These are phyloP conservation scores for Prietella phreatophila DNA, from an alignment of 2,113 vertebrate species.

Conservation along the genomic window DNA sequence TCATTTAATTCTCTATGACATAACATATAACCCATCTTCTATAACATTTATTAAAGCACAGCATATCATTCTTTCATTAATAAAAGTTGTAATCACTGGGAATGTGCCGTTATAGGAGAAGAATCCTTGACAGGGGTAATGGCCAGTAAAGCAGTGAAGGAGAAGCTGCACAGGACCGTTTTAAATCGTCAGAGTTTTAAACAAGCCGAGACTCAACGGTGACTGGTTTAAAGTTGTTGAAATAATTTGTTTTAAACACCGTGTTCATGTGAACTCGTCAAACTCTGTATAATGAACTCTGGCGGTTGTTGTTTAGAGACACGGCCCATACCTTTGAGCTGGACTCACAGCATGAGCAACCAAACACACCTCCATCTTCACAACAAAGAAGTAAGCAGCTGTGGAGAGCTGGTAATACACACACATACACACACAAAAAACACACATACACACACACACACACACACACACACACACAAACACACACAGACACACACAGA, in stretches of 20 bases:
- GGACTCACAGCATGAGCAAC: background rate
- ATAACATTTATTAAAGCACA: no score
- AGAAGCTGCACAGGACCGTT: background rate
- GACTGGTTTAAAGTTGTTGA: background rate
- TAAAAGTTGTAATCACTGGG: background rate
- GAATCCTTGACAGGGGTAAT: background rate
- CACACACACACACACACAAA: background rate
- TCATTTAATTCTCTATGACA: no score
- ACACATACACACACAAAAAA: background rate
- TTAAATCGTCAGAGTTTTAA: background rate
- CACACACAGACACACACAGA: no score
- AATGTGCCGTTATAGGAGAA: background rate
- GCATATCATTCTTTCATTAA: background rate
- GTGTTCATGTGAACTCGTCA: background rate
- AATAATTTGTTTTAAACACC: background rate
- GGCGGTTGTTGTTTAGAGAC: background rate
- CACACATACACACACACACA: background rate
- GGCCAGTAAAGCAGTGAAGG: slow-evolving; percentile 3
- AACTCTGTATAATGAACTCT: background rate
- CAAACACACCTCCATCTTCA: background rate
- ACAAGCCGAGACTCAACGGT: background rate
- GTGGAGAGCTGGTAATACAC: background rate
- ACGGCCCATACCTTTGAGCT: background rate
- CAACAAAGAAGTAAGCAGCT: background rate
- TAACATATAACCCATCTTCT: no score